Evolutionary conservation across 2,113 vertebrate species (phyloP), one percentile per base, ranked within the genome.

Genomic region (Pagrus major): DNA sequence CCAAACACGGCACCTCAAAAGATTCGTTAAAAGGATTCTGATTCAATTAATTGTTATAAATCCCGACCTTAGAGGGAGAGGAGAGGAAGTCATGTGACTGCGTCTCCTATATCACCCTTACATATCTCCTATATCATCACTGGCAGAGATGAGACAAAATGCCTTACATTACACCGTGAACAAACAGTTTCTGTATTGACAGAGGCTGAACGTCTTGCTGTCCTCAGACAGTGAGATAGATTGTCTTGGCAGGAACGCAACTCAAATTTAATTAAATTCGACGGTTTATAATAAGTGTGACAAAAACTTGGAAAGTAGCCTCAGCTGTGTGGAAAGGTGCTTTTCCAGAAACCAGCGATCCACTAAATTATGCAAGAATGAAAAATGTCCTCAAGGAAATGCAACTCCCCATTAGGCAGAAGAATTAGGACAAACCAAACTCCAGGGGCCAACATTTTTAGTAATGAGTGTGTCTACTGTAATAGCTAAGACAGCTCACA

Each of bases 381-480:
- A 78, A 37, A 77, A 49, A 69, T 39, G 25, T 72, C 76, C 58
- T 86, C 25, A 46, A 76, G 78, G 61, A 81, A 79, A 84, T 37
- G 29, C 29, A 58, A 61, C 64, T 75, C 46, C 20, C 12, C 37
- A 11, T 76, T 58, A 78, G 55, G 60, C 29, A 68, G 70, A 71
- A 65, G 49, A 84, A 81, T 67, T 64, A 76, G 61, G 76, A 80
- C 75, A 60, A 80, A 58, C 51, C 54, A 83, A 86, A 86, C 42
- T 79, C 80, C 12, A 27, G 76, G 21, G 66, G 63, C 21, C 16
- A 58, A 55, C 37, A 56, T 49, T 70, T 86, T 71, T 63, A 65
- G 65, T 61, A 78, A 67, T 7, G 35, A 64, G 39, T 31, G 25
- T 54, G 70, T 70, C 76, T 66, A 33, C 39, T 63, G 42, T 23